Evolutionary conservation across 2,797 vertebrate genomes (phyloP).

Genomic region (Denticeps clupeoides): DNA sequence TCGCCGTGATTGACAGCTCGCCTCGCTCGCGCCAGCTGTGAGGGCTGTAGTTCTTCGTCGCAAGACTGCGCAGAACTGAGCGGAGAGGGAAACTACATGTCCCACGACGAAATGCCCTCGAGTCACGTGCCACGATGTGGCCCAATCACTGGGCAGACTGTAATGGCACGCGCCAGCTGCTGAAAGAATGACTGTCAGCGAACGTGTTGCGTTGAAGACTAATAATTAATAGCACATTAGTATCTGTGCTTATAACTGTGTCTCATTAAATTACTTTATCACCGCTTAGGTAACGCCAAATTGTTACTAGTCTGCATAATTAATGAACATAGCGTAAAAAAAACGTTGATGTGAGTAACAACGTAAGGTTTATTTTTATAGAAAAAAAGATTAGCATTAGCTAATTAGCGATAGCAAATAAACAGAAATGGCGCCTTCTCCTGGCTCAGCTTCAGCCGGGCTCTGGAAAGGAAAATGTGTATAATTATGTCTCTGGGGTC

Average conservation of each 20-base stretch:
- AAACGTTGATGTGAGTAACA: no score
- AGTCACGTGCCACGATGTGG: no score
- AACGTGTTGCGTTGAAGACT: no score
- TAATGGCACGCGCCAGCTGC: no score
- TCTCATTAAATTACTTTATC: neutral
- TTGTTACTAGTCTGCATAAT: no score
- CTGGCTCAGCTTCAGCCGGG: slow-evolving; percentile 14
- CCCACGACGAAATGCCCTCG: slow-evolving; percentile 21
- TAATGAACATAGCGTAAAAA: neutral
- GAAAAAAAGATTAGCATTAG: no score
- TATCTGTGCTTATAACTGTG: neutral
- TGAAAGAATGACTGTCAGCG: no score
- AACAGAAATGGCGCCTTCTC: slow-evolving; percentile 17
- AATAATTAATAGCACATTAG: no score
- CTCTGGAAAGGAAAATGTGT: slow-evolving; percentile 32
- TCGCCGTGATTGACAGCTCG: slow-evolving; percentile 34
- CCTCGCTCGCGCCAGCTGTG: slow-evolving; percentile 10
- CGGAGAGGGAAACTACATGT: slow-evolving; percentile 18
- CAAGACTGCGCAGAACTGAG: neutral
- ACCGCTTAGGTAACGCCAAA: neutral
- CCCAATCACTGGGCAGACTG: no score
- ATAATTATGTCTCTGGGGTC: slow-evolving; percentile 38
- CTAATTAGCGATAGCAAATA: slow-evolving; percentile 16
- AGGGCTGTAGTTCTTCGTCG: slow-evolving; percentile 19
- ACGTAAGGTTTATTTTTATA: no score